Evolutionary conservation across 2,113 vertebrate species (phyloP).

Genomic region (Sardina pilchardus): DNA sequence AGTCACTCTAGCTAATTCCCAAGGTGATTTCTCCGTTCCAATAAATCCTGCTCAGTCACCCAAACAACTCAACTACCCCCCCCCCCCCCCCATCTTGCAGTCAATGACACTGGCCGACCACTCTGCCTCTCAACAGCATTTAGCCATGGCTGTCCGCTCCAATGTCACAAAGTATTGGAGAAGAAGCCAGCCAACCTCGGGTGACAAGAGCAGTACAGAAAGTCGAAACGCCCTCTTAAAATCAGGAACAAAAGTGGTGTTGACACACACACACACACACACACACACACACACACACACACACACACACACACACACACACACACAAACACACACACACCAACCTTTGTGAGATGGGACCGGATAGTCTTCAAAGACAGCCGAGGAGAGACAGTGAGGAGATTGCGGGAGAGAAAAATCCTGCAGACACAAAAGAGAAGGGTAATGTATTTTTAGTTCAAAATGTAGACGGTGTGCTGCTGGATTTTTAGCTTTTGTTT

Average conservation of each 20-base stretch:
- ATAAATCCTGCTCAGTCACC: constrained; percentile 45
- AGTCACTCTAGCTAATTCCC: constrained; percentile 50
- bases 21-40: constrained; percentile 28
- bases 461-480: not conserved
- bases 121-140: constrained; percentile 41
- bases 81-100: not conserved
- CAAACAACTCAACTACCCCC: not conserved
- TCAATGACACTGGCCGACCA: not conserved
- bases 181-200: not conserved
- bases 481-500: not conserved
- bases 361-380: constrained; percentile 26
- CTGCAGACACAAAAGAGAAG: constrained; percentile 52
- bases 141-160: constrained; percentile 31
- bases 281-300: not conserved
- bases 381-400: not conserved
- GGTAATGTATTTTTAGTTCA: not conserved
- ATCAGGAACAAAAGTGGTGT: not conserved
- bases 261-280: constrained; percentile 1
- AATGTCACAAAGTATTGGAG: constrained; percentile 16
- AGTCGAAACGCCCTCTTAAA: constrained; percentile 7
- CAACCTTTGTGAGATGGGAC: constrained; percentile 15
- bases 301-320: not conserved
- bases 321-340: not conserved
- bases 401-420: constrained; percentile 40
- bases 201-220: not conserved